These are phyloP conservation scores for Gymnothorax javanicus DNA, from an alignment of 2,797 vertebrate genomes.

Conservation along the genomic window DNA sequence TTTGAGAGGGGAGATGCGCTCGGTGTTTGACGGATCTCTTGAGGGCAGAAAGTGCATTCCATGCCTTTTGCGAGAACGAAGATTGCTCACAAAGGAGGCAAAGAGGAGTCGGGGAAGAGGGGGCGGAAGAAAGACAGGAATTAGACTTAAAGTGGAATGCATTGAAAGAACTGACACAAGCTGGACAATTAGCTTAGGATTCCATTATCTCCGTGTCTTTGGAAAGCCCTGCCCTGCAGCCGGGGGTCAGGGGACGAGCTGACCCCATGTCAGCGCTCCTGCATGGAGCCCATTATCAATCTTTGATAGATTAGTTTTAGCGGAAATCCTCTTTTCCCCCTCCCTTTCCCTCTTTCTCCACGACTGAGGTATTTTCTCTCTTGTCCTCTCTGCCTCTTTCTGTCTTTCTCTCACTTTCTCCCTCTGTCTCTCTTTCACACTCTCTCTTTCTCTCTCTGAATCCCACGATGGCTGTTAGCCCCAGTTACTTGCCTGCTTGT, in stretches of 20 bases:
- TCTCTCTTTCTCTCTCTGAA: background rate
- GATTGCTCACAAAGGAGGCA: background rate
- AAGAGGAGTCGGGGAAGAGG: background rate
- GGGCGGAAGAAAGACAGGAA: slow-evolving; percentile 29
- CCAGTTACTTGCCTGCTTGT: slow-evolving; percentile 1
- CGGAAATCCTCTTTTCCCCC: slow-evolving; percentile 77
- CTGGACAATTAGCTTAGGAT: slow-evolving; percentile 79
- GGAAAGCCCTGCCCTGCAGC: slow-evolving; percentile 69
- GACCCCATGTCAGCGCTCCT: slow-evolving; percentile 79
- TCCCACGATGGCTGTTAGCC: slow-evolving; percentile 26
- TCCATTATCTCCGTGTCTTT: slow-evolving; percentile 74
- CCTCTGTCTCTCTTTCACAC: background rate
- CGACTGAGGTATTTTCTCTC: slow-evolving; percentile 56
- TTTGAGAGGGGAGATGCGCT: slow-evolving; percentile 1
- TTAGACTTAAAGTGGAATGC: slow-evolving; percentile 57
- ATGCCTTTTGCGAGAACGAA: background rate
- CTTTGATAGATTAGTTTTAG: slow-evolving; percentile 82
- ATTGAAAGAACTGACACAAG: slow-evolving; percentile 77
- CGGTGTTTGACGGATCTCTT: slow-evolving; percentile 3
- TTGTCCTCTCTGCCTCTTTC: slow-evolving; percentile 35
- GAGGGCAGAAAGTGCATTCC: slow-evolving; percentile 18
- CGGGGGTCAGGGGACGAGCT: slow-evolving; percentile 76
- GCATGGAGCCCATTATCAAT: slow-evolving; percentile 80
- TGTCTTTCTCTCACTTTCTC: background rate
- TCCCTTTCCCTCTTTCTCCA: slow-evolving; percentile 37